Conservation (phyloP, 2,888 invertebrate genomes). For the Zygogramma bicolorata region DNA sequence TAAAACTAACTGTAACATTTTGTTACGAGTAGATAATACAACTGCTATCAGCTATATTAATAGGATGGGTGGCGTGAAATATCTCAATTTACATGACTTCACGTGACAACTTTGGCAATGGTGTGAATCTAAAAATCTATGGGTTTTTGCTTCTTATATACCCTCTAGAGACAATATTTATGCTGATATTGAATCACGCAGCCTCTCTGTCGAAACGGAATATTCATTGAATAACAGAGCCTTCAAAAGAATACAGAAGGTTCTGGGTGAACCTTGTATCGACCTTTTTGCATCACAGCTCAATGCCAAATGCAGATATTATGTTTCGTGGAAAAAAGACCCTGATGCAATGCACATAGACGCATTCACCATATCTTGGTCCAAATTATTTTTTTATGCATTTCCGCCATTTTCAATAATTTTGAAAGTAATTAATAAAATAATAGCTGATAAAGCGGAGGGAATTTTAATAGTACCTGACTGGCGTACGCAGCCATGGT, state of each 20-base stretch:
- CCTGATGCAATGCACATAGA: conserved; percentile 36
- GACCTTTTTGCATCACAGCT: conserved; percentile 41
- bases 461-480: neutral
- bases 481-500: neutral
- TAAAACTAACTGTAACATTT: no score
- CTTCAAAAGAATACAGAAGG: conserved; percentile 19
- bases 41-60: no score
- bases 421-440: conserved; percentile 26
- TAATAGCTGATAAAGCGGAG: conserved; percentile 26
- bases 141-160: conserved; percentile 39
- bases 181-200: conserved; percentile 26
- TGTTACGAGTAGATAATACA: no score
- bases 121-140: conserved; percentile 44
- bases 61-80: no score
- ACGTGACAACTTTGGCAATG: conserved; percentile 41
- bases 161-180: conserved; percentile 26
- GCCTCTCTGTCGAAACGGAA: conserved; percentile 24
- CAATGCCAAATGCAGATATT: conserved; percentile 42
- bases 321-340: conserved; percentile 40
- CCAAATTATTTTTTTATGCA: conserved; percentile 39
- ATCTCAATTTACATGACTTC: conserved; percentile 2
- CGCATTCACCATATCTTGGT: conserved; percentile 45
- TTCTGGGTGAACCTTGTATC: conserved; percentile 24
- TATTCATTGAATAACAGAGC: conserved; percentile 8
- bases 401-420: conserved; percentile 42